Evolutionary conservation across 2,888 invertebrate species (phyloP), one percentile per base, ranked within the genome.

Genomic region (Emmelina monodactyla): DNA sequence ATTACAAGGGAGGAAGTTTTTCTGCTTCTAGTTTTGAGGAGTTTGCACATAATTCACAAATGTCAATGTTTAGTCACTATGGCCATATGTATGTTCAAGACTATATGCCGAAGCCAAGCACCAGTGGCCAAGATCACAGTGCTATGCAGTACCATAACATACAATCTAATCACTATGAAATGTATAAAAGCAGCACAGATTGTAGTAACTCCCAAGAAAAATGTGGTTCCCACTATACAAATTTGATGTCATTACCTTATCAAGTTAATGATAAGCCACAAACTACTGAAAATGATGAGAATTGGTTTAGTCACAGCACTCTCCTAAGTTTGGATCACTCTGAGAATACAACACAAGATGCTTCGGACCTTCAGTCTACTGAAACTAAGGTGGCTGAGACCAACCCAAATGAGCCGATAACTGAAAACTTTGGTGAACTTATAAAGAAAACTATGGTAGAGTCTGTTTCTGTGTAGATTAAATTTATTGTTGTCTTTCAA

Each of bases 381-480:
- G 33, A 39, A 41, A 64, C 47, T 39, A 46, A 55, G 28, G 45
- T 58, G 22, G 39, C 48, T 7, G 64, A 65, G 42, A 47, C 41
- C 54, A 61, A 55, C 42, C 49, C 49, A 28, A 41, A 55, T 13
- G 78, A 78, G 33, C 48, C 63, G 4, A 9, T 11, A 22, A 66
- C 68, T 48, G 91, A 92, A 55, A 93, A 93, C 66, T 92, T 94
- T 58, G 93, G 93, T 35, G 93, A 94, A 79, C 90, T 94, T 53
- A 93, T 94, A 50, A 94, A 93, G 70, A 92, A 94, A 72, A 91
- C 92, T 43, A 92, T 94, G 85, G 92, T 93, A 59, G 93, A 94
- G 69, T 92, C 92, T 53, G 92, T 91, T 53, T 89, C 88, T 53
- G 91, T 91, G 78, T 92, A 86, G 84, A 62, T 62, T 11, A 49